phyloP scores from a whole-genome alignment of 2,797 vertebrate species.

The Varecia variegata region DNA sequence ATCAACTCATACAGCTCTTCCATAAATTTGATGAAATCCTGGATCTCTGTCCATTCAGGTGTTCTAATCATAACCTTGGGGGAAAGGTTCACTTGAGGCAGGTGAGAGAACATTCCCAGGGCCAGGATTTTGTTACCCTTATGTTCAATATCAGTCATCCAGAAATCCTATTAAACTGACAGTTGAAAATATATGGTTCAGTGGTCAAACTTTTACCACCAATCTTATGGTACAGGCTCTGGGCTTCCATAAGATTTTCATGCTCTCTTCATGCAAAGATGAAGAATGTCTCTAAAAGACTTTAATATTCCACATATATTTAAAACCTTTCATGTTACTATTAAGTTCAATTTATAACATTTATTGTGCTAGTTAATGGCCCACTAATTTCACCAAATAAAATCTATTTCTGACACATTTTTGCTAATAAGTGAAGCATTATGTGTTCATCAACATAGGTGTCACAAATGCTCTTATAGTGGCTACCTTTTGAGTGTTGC shows the following conservation, averaged over 20 bases:
- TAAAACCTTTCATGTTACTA: not conserved
- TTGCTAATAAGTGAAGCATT: not conserved
- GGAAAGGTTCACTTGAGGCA: not conserved
- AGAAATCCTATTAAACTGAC: not conserved
- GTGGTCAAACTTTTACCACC: not conserved
- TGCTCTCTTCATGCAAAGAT: not conserved
- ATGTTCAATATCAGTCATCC: not conserved
- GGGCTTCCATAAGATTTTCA: not conserved
- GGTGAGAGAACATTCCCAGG: not conserved
- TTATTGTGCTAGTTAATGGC: not conserved
- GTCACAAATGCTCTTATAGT: not conserved
- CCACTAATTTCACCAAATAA: not conserved
- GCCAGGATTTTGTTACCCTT: not conserved
- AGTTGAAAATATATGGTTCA: not conserved
- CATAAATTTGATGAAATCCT: not conserved
- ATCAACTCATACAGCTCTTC: not conserved
- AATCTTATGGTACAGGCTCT: not conserved
- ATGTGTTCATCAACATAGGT: not conserved
- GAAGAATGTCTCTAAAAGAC: not conserved
- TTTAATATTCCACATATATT: not conserved
- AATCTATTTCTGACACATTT: constrained; percentile 2
- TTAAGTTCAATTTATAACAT: not conserved
- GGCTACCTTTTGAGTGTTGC: not conserved
- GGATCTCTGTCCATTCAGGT: not conserved
- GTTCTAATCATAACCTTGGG: not conserved